These are phyloP conservation scores for Syrista parreyssii DNA, from an alignment of 2,888 invertebrate genomes.

Conservation along the genomic window DNA sequence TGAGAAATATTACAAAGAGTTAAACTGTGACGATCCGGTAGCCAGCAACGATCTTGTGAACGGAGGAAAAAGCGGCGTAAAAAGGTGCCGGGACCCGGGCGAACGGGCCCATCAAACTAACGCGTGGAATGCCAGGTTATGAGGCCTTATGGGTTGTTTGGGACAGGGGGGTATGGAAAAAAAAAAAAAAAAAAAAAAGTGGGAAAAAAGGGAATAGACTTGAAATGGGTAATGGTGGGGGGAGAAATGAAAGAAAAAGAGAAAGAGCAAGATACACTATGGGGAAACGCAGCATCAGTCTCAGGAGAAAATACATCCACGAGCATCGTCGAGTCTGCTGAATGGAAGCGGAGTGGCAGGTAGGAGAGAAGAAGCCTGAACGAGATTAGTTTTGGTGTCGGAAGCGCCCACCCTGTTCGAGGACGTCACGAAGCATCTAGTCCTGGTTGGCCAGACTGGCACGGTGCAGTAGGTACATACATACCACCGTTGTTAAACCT, in stretches of 20 bases:
- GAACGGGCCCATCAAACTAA: constrained; percentile 37
- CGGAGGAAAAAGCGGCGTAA: constrained; percentile 41
- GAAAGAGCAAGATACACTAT: too few relatives aligned
- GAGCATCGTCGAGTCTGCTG: not conserved
- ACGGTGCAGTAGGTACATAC: too few relatives aligned
- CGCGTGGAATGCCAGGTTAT: constrained; percentile 29
- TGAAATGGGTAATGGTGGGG: too few relatives aligned
- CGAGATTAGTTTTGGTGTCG: constrained; percentile 4
- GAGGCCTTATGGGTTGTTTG: constrained; percentile 18
- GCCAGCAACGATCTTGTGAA: constrained; percentile 34
- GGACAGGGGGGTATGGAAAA: not conserved
- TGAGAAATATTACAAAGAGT: constrained; percentile 50
- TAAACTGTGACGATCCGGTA: constrained; percentile 42
- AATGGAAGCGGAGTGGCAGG: constrained; percentile 7
- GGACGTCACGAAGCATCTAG: too few relatives aligned
- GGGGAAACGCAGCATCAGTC: too few relatives aligned
- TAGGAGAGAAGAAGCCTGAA: constrained; percentile 3
- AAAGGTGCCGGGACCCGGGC: constrained; percentile 34
- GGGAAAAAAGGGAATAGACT: not conserved
- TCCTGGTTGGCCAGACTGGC: too few relatives aligned
- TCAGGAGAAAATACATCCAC: constrained; percentile 2
- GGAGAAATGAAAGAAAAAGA: too few relatives aligned
- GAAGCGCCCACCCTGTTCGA: constrained; percentile 5
- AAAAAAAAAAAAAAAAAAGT: not conserved
- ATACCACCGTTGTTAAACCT: too few relatives aligned